These are phyloP conservation scores for Drosophila santomea DNA, from an alignment of 1,140 invertebrate species.

Conservation along the genomic window DNA sequence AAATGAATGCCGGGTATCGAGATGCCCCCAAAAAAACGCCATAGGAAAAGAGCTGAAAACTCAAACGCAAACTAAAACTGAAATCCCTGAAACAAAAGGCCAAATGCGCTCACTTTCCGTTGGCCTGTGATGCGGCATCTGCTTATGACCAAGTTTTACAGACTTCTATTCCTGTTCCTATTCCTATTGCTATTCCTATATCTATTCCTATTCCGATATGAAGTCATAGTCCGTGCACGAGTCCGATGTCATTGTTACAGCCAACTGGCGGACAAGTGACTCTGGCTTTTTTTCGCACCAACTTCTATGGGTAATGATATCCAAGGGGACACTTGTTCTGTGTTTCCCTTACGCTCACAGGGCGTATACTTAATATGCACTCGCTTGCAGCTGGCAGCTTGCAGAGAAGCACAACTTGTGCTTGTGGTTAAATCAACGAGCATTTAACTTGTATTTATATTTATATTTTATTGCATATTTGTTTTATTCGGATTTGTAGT, in stretches of 20 bases:
- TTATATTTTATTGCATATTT: neutral
- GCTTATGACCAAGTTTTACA: conserved; percentile 17
- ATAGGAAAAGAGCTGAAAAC: neutral
- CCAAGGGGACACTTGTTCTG: conserved; percentile 28
- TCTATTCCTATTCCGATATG: neutral
- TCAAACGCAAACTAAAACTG: too few relatives aligned
- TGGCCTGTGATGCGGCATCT: conserved; percentile 21
- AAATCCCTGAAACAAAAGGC: conserved; percentile 22
- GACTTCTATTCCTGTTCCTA: neutral
- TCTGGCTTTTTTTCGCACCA: neutral
- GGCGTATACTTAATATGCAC: neutral
- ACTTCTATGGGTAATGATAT: conserved; percentile 38
- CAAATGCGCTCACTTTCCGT: conserved; percentile 18
- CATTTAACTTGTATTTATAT: too few relatives aligned
- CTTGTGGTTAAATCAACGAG: too few relatives aligned
- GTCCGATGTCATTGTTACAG: conserved; percentile 38
- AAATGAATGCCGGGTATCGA: conserved; percentile 7
- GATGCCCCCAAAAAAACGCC: neutral
- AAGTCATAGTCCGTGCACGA: conserved; percentile 5
- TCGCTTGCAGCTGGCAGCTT: too few relatives aligned
- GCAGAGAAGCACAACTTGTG: too few relatives aligned
- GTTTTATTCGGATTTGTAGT: too few relatives aligned
- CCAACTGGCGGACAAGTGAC: conserved; percentile 23
- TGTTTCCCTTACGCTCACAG: neutral
- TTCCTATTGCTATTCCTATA: neutral